phyloP scores from a whole-genome alignment of 2,797 vertebrate species.

The Chaetodon trifasciatus region DNA sequence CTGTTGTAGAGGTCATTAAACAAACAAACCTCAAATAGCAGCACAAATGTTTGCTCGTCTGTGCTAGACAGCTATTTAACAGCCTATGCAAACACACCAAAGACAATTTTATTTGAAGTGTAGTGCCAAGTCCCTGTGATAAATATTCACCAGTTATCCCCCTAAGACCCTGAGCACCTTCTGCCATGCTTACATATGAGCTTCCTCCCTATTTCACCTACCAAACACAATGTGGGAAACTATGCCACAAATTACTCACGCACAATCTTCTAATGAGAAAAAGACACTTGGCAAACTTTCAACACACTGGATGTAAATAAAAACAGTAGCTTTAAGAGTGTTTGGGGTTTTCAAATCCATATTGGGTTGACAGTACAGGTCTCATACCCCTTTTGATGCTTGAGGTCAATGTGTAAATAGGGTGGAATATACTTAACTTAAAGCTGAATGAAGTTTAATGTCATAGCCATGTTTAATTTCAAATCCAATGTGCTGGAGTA shows the following conservation, averaged over 20 bases:
- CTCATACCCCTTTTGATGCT: not conserved
- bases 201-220: not conserved
- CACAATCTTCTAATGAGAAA: not conserved
- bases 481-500: not conserved
- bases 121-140: not conserved
- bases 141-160: not conserved
- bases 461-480: not conserved
- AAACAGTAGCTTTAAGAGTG: not conserved
- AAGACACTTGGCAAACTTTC: not conserved
- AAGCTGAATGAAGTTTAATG: not conserved
- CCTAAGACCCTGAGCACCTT: not conserved
- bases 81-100: conserved; percentile 43
- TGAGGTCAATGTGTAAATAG: not conserved
- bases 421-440: not conserved
- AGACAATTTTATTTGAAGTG: conserved; percentile 9
- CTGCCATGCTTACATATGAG: not conserved
- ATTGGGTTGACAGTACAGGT: not conserved
- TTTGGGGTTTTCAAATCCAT: not conserved
- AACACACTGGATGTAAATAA: not conserved
- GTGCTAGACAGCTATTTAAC: conserved; percentile 39
- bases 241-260: not conserved
- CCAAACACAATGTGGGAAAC: not conserved
- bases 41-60: conserved; percentile 33
- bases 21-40: conserved; percentile 43
- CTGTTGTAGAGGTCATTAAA: conserved; percentile 54